Evolutionary conservation across 2,888 invertebrate genomes (phyloP).

Genomic region (Brachyptera putata): DNA sequence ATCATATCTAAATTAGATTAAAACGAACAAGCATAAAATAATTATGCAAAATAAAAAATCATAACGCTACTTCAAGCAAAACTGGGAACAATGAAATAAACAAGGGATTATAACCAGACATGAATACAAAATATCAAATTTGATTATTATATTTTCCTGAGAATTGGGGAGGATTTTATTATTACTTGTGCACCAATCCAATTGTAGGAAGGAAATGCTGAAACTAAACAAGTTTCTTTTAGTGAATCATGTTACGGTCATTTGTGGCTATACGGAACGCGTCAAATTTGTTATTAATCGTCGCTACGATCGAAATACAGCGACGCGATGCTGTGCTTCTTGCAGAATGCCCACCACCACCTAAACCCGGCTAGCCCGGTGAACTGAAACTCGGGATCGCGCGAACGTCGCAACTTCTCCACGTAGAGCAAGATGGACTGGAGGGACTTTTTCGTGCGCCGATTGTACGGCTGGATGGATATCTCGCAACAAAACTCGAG

Average conservation of each 20-base stretch:
- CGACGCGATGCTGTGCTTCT: slow-evolving; percentile 70
- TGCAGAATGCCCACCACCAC: slow-evolving; percentile 82
- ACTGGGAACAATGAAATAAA: no score
- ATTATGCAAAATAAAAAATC: no score
- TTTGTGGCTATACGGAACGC: no score
- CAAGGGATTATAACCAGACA: not conserved
- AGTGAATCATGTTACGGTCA: no score
- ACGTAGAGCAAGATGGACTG: slow-evolving; percentile 60
- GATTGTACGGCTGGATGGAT: slow-evolving; percentile 63
- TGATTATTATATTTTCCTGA: slow-evolving; percentile 6
- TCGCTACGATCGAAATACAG: slow-evolving; percentile 49
- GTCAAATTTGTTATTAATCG: slow-evolving; percentile 1
- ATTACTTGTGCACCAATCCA: not conserved
- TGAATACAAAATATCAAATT: not conserved
- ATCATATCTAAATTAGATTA: no score
- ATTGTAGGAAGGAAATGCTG: not conserved
- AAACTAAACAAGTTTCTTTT: no score
- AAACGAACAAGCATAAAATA: no score
- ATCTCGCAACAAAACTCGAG: slow-evolving; percentile 71
- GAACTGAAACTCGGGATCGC: slow-evolving; percentile 63
- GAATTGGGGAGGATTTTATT: not conserved
- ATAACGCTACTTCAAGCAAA: no score
- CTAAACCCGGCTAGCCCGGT: slow-evolving; percentile 67
- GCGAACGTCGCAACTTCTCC: slow-evolving; percentile 55
- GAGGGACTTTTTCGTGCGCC: slow-evolving; percentile 65